Conservation (phyloP, 1,140 invertebrate genomes). For the Trypoxylus dichotomus region DNA sequence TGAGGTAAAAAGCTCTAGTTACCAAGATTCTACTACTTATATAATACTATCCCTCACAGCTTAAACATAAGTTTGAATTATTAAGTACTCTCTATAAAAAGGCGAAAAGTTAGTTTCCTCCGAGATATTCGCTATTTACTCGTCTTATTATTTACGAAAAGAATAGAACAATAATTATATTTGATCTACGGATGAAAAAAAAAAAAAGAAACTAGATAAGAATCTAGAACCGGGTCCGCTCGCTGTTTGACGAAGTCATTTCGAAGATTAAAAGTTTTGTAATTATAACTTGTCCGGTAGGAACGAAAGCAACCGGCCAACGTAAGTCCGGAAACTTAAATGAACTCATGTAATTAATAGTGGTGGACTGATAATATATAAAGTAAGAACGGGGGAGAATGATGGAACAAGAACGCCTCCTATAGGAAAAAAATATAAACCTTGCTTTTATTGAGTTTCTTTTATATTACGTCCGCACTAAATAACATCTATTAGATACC, state of each 20-base stretch:
- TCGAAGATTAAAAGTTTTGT: not conserved
- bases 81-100: not conserved
- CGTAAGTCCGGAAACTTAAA: not conserved
- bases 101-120: not conserved
- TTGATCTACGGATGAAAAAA: not conserved
- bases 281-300: not conserved
- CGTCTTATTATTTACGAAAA: too few species aligned
- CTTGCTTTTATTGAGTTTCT: not conserved
- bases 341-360: not conserved
- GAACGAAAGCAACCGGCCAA: not conserved
- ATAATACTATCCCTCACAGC: not conserved
- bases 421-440: not conserved
- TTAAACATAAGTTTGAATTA: not conserved
- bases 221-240: not conserved
- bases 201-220: not conserved
- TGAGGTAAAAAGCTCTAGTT: too few species aligned
- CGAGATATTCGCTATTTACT: too few species aligned
- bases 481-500: too few species aligned
- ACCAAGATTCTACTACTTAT: too few species aligned
- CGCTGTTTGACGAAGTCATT: not conserved
- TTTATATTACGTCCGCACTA: too few species aligned
- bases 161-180: not conserved
- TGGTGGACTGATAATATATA: not conserved
- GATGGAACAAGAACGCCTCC: not conserved
- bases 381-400: not conserved